Base-by-base conservation (phyloP, 2,113 vertebrate species). In the Melanerpes formicivorus region DNA sequence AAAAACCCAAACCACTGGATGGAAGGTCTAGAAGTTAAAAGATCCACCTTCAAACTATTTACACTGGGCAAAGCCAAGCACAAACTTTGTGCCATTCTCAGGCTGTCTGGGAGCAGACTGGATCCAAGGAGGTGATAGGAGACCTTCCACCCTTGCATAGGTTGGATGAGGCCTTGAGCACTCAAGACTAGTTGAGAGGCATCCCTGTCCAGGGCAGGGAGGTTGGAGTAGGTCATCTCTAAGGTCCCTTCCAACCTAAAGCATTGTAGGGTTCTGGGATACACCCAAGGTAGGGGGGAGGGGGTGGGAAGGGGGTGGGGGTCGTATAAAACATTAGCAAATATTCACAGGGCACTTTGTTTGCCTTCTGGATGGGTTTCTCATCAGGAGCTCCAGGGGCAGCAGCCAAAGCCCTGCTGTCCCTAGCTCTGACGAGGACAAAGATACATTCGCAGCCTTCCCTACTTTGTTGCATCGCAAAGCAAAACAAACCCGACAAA, bases 331-430 rank as follows among this genome's bases (percentile, higher is more conserved):
- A 96, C 37, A 16, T 86, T 65, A 84, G 72, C 83, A 70, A 78
- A 50, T 94, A 97, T 97, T 95, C 89, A 97, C 96, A 97, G 97
- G 97, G 96, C 96, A 97, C 97, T 97, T 97, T 97, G 84, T 90
- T 97, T 94, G 77, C 1, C 1, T 94, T 90, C 89, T 19, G 1
- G 84, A 77, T 93, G 78, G 87, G 50, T 89, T 94, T 89, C 27
- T 14, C 95, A 97, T 96, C 95, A 96, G 3, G 32, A 97, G 94
- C 84, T 27, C 95, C 91, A 95, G 18, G 48, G 21, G 59, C 74
- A 95, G 95, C 93, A 97, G 96, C 5, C 4, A 92, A 67, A 25
- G 9, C 67, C 67, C 48, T 6, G 5, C 88, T 93, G 91, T 96
- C 92, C 91, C 85, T 88, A 96, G 90, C 80, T 56, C 95, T 95